Evolutionary conservation across 2,888 invertebrate genomes (phyloP), one percentile per base, ranked within the genome.

Genomic region (Cetonia aurata): DNA sequence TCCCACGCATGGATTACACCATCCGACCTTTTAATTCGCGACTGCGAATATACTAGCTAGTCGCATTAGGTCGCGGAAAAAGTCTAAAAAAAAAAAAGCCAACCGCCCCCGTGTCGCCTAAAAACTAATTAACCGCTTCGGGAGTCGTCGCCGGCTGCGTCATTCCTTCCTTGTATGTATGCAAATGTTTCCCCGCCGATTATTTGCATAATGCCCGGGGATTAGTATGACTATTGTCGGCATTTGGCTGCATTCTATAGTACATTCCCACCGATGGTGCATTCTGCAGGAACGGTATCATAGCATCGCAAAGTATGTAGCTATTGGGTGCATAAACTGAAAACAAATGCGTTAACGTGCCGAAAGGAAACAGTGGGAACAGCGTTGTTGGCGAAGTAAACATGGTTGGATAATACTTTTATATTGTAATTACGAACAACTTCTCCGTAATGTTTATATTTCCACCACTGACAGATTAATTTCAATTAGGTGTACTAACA

Each of bases 151-250:
- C 48, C 60, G 48, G 48, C 33, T 62, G 50, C 60, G 10, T 37
- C 37, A 37, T 59, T 44, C 60, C 25, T 60, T 60, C 13, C 46
- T 62, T 62, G 62, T 62, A 62, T 62, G 33, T 62, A 62, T 62
- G 62, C 50, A 62, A 62, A 62, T 62, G 37, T 62, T 60, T 50
- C 62, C 62, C 13, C 57, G 57, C 31, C 50, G 62, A 62, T 62
- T 62, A 62, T 62, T 57, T 62, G 44, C 44, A 62, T 44, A 44
- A 33, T 25, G 33, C 50, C 25, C 37, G 9, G 25, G 37, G 62
- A 62, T 62, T 62, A 62, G 62, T 50, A 50, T 50, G 48, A 62
- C 62, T 62, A 62, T 62, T 62, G 62, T 62, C 13, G 50, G 15
- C 15, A 44, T 50, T 19, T 31, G 46, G 9, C 33, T 62, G 62